These are phyloP conservation scores for Sterna hirundo DNA, from an alignment of 2,113 vertebrate genomes.

Conservation along the genomic window DNA sequence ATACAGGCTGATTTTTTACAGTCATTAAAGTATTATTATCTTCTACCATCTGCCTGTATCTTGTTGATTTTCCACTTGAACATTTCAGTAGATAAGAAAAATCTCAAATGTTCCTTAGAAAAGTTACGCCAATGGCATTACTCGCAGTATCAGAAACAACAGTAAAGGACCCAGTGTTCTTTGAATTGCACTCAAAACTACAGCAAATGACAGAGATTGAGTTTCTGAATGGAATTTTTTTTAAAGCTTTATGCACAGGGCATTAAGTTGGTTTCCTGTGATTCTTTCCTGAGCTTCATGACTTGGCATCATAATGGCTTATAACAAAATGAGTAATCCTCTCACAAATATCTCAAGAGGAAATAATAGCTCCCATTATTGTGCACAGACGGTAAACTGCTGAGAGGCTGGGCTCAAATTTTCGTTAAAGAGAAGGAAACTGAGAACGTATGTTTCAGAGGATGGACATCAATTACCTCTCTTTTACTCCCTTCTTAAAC, in stretches of 20 bases:
- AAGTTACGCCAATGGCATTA: background rate
- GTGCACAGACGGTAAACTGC: background rate
- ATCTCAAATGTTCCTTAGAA: background rate
- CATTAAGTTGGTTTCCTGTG: background rate
- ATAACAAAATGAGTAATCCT: background rate
- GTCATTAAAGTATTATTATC: conserved; percentile 38
- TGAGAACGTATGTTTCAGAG: background rate
- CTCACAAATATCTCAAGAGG: background rate
- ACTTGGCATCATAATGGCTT: background rate
- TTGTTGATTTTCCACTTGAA: conserved; percentile 29
- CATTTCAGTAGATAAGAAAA: conserved; percentile 13
- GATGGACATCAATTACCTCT: background rate
- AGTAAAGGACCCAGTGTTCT: background rate
- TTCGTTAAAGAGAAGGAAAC: background rate
- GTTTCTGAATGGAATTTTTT: background rate
- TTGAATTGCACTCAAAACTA: background rate
- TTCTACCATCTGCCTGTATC: background rate
- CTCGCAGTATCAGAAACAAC: background rate
- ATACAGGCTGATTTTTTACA: background rate
- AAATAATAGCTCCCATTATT: background rate
- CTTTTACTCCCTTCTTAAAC: background rate
- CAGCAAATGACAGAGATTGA: background rate
- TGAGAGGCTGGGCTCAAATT: background rate
- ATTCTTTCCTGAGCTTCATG: background rate
- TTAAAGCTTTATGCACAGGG: background rate